phyloP scores from a whole-genome alignment of 2,888 invertebrate genomes.

The Smittia sp. region DNA sequence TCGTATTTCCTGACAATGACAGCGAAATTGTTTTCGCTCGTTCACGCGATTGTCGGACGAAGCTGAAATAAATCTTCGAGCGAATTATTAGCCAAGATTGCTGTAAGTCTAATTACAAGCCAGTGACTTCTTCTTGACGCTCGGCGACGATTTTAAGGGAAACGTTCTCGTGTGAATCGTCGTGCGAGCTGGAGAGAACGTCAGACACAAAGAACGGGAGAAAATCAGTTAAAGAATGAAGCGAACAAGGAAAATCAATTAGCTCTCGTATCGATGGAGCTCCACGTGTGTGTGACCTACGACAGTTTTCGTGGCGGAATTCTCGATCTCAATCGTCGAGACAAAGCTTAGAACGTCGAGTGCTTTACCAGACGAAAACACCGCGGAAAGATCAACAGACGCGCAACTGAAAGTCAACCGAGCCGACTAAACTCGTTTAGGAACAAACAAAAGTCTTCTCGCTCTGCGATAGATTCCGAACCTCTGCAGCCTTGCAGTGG shows the following conservation, averaged over 20 bases:
- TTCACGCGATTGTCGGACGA: neutral
- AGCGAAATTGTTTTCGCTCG: neutral
- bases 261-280: slow-evolving; percentile 13
- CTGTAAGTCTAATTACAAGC: neutral
- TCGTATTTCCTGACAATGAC: too few relatives aligned
- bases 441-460: neutral
- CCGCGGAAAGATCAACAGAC: neutral
- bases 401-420: neutral
- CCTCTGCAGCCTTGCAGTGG: neutral
- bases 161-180: neutral
- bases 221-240: slow-evolving; percentile 13
- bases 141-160: neutral
- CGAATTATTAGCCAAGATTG: neutral
- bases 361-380: neutral
- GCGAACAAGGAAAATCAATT: slow-evolving; percentile 38
- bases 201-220: neutral
- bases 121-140: too few relatives aligned
- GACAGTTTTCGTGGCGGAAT: too few relatives aligned
- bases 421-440: neutral
- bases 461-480: neutral
- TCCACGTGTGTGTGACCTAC: neutral
- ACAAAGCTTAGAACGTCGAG: neutral
- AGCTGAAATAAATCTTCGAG: slow-evolving; percentile 7
- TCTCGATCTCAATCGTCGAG: neutral
- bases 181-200: neutral